These are phyloP conservation scores for Anadara kagoshimensis DNA, from an alignment of 1,140 invertebrate species.

Conservation along the genomic window DNA sequence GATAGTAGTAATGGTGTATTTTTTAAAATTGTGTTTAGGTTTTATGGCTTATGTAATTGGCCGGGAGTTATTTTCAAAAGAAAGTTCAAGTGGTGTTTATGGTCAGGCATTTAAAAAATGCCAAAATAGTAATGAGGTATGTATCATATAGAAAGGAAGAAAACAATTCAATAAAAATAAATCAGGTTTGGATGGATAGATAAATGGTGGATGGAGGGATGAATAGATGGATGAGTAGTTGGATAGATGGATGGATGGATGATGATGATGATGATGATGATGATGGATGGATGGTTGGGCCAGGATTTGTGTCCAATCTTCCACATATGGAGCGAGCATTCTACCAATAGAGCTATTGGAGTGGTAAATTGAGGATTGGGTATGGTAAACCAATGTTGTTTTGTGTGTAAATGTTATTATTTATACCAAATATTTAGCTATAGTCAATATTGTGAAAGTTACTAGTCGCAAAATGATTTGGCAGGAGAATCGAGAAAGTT, in stretches of 20 bases:
- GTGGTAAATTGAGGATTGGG: too few species aligned
- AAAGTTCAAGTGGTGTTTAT: conserved; percentile 90
- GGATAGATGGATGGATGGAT: neutral
- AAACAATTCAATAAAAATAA: neutral
- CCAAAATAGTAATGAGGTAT: conserved; percentile 81
- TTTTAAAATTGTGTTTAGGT: conserved; percentile 62
- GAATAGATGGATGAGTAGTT: neutral
- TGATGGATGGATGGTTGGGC: too few species aligned
- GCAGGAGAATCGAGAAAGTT: too few species aligned
- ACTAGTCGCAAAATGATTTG: too few species aligned
- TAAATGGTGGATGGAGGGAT: too few species aligned
- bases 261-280: neutral
- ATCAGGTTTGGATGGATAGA: neutral
- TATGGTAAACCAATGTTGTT: too few species aligned
- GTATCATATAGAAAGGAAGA: neutral
- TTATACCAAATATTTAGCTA: too few species aligned
- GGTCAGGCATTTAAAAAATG: conserved; percentile 85
- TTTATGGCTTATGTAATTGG: conserved; percentile 88
- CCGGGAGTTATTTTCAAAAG: conserved; percentile 88
- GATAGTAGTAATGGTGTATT: neutral
- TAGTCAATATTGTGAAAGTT: too few species aligned
- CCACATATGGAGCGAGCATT: too few species aligned
- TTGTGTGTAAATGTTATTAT: too few species aligned
- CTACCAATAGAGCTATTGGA: too few species aligned
- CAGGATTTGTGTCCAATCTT: neutral